These are phyloP conservation scores for Chorisops tibialis DNA, from an alignment of 2,888 invertebrate species.

Conservation along the genomic window DNA sequence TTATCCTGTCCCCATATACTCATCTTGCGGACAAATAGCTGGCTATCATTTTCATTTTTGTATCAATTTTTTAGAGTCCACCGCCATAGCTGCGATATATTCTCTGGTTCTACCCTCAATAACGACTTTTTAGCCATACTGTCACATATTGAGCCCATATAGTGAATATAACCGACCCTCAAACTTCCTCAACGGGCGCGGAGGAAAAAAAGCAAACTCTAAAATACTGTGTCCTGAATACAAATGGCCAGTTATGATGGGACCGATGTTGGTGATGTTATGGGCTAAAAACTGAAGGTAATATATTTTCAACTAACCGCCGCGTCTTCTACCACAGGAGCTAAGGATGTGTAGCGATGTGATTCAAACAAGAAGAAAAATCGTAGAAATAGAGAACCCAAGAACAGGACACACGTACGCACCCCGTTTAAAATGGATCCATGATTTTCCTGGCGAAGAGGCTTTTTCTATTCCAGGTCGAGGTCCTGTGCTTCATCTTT, in stretches of 20 bases:
- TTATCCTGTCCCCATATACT: neutral
- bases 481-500: neutral
- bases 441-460: neutral
- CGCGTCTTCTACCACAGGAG: no score
- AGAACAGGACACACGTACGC: constrained; percentile 26
- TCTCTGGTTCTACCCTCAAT: neutral
- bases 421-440: constrained; percentile 15
- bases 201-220: neutral
- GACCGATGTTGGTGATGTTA: constrained; percentile 18
- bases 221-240: constrained; percentile 37
- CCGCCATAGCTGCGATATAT: neutral
- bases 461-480: neutral
- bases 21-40: constrained; percentile 7
- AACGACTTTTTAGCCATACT: neutral
- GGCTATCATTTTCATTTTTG: constrained; percentile 19
- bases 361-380: constrained; percentile 23
- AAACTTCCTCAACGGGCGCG: constrained; percentile 12
- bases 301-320: no score
- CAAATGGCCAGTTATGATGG: constrained; percentile 40
- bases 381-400: neutral
- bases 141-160: constrained; percentile 10
- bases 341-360: neutral
- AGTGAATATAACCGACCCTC: neutral
- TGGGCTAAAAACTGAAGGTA: no score
- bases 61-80: constrained; percentile 5